These are phyloP conservation scores for Coilia nasus DNA, from an alignment of 2,797 vertebrate species.

Conservation along the genomic window DNA sequence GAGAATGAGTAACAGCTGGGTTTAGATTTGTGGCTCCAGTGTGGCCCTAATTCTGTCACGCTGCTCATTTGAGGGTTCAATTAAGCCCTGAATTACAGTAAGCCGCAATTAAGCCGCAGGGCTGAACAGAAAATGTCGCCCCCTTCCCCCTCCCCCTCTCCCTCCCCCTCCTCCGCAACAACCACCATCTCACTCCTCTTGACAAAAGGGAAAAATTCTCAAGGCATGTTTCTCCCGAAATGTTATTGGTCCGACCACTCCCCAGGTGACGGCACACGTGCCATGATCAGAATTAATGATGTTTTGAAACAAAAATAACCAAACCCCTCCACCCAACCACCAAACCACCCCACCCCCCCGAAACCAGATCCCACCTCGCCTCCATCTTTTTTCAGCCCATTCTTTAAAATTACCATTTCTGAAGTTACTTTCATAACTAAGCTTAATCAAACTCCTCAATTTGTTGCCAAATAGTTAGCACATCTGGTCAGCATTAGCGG, in stretches of 20 bases:
- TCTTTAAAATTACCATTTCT: not conserved
- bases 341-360: no score
- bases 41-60: not conserved
- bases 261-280: conserved; percentile 9
- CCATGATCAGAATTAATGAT: conserved; percentile 20
- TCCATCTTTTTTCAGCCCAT: not conserved
- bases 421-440: not conserved
- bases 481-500: conserved; percentile 21
- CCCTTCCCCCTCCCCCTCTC: not conserved
- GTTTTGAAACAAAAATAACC: not conserved
- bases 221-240: conserved; percentile 20
- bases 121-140: conserved; percentile 12
- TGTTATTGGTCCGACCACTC: conserved; percentile 8
- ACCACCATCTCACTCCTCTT: not conserved
- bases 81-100: conserved; percentile 28
- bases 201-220: not conserved
- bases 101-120: conserved; percentile 30
- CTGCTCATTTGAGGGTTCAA: conserved; percentile 28
- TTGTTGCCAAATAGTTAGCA: not conserved
- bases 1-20: not conserved
- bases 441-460: conserved; percentile 13
- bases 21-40: not conserved
- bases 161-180: not conserved
- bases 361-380: not conserved
- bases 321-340: not conserved